Base-by-base conservation (phyloP, 2,797 vertebrate species). In the Zalophus californianus region DNA sequence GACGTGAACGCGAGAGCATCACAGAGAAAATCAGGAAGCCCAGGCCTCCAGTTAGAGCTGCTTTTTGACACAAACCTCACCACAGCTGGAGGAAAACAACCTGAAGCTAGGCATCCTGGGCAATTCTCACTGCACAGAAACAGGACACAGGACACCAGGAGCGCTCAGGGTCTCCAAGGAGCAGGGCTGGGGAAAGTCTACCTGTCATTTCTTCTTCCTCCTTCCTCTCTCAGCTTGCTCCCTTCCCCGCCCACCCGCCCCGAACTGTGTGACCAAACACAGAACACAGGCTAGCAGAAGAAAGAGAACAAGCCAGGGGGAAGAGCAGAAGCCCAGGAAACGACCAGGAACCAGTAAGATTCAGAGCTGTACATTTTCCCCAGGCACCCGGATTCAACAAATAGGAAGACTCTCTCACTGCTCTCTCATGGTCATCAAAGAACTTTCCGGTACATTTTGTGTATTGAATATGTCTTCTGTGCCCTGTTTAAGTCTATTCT, bases 401-500 rank as follows among this genome's bases (percentile, higher is more conserved):
- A 38, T 1, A 73, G 25, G 29, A 72, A 79, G 75, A 58, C 4
- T 32, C 56, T 41, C 50, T 27, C 32, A 0, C 2, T n/a, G 23
- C 58, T 35, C 29, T 82, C 44, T 52, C 60, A 1, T 0, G 0
- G 54, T 62, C 77, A 79, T 70, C n/a, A 35, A 6, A 82, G 41
- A 54, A 54, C 68, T 84, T 64, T 64, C 92, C 29, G 21, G 48
- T 6, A 11, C 27, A 41, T 23, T 48, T 4, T 72, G n/a, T 35
- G 38, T 48, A 66, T 2, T 80, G 15, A 92, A 48, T 10, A 58
- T 20, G 68, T 86, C 60, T 79, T 80, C 15, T 3, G 27, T 23
- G 80, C 27, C 41, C 86, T 82, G 48, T 32, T 64, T 80, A 52
- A 75, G 54, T 79, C 91, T 94, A 86, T 82, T 78, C 78, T 78